phyloP scores from a whole-genome alignment of 2,797 vertebrate genomes.

The Orientallactaga sibirica region DNA sequence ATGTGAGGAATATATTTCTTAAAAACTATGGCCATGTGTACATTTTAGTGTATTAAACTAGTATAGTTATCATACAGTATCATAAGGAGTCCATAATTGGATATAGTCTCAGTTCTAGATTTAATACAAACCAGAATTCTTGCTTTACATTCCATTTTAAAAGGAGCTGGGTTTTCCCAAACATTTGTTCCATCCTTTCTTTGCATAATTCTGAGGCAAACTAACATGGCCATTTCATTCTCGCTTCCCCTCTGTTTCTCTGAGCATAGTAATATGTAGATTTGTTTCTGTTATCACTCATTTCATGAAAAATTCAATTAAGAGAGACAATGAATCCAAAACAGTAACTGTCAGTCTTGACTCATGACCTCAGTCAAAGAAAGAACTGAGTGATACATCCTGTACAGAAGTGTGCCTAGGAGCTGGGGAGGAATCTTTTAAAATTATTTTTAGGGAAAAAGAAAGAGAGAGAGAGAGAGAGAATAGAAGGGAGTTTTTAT shows the following conservation, averaged over 20 bases:
- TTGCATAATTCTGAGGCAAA: background rate
- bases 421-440: background rate
- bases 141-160: background rate
- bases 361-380: background rate
- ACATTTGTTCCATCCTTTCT: background rate
- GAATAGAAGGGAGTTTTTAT: background rate
- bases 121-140: background rate
- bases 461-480: background rate
- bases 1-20: background rate
- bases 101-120: background rate
- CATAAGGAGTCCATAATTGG: background rate
- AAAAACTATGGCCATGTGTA: background rate
- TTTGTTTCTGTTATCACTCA: background rate
- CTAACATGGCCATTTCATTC: background rate
- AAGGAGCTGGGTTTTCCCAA: conserved; percentile 28
- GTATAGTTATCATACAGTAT: background rate
- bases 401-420: background rate
- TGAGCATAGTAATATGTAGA: background rate
- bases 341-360: background rate
- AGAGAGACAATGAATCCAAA: background rate
- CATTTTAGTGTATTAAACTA: background rate
- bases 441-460: background rate
- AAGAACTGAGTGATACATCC: background rate
- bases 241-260: background rate
- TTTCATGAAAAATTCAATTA: background rate